Percentiles rank a stretch among this genome's conserved stretches.
Evolutionary conservation across 2,113 vertebrate species (phyloP).

Genomic region (Tachycineta bicolor): DNA sequence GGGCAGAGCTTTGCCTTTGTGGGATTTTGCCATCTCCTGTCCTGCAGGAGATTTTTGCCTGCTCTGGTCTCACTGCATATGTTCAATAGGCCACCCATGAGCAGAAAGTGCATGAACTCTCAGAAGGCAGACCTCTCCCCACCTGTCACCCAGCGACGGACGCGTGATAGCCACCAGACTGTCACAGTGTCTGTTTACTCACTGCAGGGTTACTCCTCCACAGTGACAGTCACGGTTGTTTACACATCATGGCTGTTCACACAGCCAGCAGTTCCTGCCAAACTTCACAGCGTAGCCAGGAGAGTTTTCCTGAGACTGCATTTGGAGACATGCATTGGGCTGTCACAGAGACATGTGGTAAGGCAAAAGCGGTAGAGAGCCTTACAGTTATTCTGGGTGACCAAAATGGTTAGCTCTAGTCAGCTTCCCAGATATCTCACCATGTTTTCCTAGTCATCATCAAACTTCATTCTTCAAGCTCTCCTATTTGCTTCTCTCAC

Average conservation of each 20-base stretch:
- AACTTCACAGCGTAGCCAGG: neutral
- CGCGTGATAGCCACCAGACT: neutral
- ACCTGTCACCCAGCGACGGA: neutral
- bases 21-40: neutral
- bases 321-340: neutral
- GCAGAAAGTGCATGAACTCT: neutral
- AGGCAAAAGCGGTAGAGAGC: neutral
- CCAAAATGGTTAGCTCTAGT: neutral
- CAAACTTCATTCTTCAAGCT: neutral
- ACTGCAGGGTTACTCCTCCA: neutral
- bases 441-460: neutral
- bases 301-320: neutral
- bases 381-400: neutral
- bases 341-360: accelerated
- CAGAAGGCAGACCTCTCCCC: neutral
- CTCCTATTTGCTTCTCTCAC: neutral
- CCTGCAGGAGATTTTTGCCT: neutral
- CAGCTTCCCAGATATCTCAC: neutral
- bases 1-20: neutral
- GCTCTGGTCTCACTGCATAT: neutral
- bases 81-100: accelerated
- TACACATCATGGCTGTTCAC: accelerated
- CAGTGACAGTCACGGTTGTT: accelerated
- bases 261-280: accelerated
- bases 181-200: neutral